Evolutionary conservation across 2,797 vertebrate genomes (phyloP).

Genomic region (Anguilla anguilla): DNA sequence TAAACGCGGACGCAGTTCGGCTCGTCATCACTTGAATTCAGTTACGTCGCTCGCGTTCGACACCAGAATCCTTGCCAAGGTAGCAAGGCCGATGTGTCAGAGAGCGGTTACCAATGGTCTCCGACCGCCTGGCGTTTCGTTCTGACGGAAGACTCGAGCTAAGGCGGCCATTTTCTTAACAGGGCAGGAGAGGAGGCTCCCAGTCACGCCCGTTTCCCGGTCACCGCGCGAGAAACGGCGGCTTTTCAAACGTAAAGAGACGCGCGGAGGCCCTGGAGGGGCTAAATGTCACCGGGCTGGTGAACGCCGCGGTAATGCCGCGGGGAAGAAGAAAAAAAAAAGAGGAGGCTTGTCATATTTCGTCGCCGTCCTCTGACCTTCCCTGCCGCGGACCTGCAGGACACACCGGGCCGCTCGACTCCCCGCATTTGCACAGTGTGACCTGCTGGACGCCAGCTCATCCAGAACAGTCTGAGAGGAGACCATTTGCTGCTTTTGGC

Average conservation of each 20-base stretch:
- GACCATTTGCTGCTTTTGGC: background rate
- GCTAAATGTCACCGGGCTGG: background rate
- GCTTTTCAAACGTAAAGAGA: background rate
- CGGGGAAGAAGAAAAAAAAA: background rate
- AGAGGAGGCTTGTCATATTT: background rate
- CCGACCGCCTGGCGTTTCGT: constrained; percentile 38
- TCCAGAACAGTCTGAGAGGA: background rate
- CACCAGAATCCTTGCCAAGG: background rate
- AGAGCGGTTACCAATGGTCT: constrained; percentile 12
- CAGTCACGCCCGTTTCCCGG: constrained; percentile 9
- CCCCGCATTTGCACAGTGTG: background rate
- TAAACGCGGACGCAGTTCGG: background rate
- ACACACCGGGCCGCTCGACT: background rate
- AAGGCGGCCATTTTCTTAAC: constrained; percentile 43
- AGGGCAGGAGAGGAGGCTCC: background rate
- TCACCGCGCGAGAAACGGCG: background rate
- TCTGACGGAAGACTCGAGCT: constrained; percentile 28
- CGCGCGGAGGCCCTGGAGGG: background rate
- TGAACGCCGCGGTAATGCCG: background rate
- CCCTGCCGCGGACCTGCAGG: background rate
- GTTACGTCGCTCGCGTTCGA: background rate
- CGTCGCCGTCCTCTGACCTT: background rate
- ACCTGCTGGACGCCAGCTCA: background rate
- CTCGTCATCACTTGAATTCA: background rate
- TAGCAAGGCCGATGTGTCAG: constrained; percentile 3